Percentiles rank a stretch among this genome's conserved stretches.
Evolutionary conservation across 2,113 vertebrate species (phyloP).

Genomic region (Alaudala cheleensis): DNA sequence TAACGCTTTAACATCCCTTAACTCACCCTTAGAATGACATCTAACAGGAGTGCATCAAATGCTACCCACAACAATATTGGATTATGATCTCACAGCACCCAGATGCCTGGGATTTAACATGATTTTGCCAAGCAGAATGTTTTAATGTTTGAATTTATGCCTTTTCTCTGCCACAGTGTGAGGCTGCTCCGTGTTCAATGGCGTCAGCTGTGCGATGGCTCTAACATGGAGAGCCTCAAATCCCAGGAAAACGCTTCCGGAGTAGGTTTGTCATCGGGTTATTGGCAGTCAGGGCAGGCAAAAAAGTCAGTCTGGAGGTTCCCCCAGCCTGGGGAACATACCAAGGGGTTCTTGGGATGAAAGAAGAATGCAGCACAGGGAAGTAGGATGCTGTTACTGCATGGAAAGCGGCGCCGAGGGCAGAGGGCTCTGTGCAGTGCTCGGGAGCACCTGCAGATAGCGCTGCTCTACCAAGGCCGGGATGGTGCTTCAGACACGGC

Average conservation of each 20-base stretch:
- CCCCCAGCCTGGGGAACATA: background rate
- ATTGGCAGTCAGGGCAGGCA: background rate
- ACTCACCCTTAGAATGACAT: background rate
- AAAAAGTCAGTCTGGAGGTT: background rate
- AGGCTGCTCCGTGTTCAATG: fast-evolving
- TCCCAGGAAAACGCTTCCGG: fast-evolving
- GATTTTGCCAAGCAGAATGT: background rate
- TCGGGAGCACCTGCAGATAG: background rate
- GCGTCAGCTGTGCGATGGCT: fast-evolving
- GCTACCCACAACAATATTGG: background rate
- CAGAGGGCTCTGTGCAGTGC: background rate
- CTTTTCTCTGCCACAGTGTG: background rate
- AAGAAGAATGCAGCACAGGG: background rate
- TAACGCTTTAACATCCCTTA: background rate
- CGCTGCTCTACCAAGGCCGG: background rate
- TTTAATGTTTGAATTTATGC: background rate
- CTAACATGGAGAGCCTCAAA: fast-evolving
- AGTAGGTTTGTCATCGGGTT: fast-evolving
- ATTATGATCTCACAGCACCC: background rate
- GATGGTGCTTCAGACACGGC: background rate
- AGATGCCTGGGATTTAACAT: background rate
- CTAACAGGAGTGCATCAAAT: background rate
- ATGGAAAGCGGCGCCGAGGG: fast-evolving
- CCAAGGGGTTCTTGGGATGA: background rate
- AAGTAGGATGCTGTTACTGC: fast-evolving